phyloP scores from a whole-genome alignment of 2,888 invertebrate genomes.

The Conus canariensis region DNA sequence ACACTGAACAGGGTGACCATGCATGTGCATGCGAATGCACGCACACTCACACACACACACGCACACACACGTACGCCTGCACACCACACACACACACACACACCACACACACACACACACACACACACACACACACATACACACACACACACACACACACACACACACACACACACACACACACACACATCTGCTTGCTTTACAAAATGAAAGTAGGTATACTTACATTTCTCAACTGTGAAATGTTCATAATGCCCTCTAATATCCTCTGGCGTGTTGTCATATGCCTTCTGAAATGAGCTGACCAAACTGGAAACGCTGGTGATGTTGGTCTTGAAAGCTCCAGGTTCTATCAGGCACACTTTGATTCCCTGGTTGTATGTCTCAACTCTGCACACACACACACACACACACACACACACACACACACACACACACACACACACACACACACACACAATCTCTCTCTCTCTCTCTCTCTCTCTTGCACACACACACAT shows the following conservation, averaged over 20 bases:
- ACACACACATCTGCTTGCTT: not conserved
- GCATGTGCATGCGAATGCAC: not conserved
- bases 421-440: not conserved
- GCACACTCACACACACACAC: not conserved
- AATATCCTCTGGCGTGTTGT: constrained; percentile 2
- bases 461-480: no score
- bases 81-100: no score
- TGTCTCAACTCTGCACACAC: constrained; percentile 28
- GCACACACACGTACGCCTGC: no score
- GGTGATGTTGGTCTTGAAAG: constrained; percentile 38
- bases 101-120: no score
- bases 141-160: not conserved
- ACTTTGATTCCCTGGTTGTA: constrained; percentile 38
- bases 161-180: not conserved
- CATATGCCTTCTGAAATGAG: not conserved
- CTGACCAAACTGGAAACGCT: not conserved
- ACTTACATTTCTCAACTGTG: constrained; percentile 5
- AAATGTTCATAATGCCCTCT: not conserved
- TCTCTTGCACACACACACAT: not conserved
- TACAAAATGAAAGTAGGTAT: not conserved
- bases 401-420: not conserved
- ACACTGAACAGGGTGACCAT: no score
- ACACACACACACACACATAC: not conserved
- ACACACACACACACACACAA: constrained; percentile 9
- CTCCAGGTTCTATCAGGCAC: constrained; percentile 39